Conservation (phyloP, 2,113 vertebrate genomes). For the Cichladusa arquata region DNA sequence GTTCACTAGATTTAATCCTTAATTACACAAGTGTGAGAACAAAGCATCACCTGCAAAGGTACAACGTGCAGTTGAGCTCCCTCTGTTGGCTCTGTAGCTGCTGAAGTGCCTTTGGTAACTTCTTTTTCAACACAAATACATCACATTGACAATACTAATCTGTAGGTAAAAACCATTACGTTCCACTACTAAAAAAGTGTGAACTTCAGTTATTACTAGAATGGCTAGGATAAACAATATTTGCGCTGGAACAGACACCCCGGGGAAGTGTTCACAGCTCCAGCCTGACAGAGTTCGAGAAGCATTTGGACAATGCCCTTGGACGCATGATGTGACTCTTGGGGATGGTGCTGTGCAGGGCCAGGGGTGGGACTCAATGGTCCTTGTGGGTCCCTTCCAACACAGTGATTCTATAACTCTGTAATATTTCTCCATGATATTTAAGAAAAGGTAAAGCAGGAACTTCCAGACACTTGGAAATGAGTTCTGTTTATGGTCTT, state of each 20-base stretch:
- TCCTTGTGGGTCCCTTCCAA: background rate
- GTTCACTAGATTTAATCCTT: background rate
- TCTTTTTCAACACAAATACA: background rate
- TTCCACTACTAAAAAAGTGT: background rate
- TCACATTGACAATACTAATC: background rate
- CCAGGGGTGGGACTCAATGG: background rate
- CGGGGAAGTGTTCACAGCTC: background rate
- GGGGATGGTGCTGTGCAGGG: background rate
- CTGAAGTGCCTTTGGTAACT: background rate
- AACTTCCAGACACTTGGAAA: background rate
- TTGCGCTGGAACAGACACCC: background rate
- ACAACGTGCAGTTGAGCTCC: background rate
- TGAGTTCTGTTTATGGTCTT: background rate
- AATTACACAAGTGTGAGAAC: background rate
- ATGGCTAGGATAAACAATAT: background rate
- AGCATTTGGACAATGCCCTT: background rate
- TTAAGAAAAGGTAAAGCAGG: background rate
- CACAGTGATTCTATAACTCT: background rate
- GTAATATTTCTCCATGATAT: background rate
- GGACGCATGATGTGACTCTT: background rate
- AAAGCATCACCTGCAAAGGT: background rate
- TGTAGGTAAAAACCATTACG: background rate
- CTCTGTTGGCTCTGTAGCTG: conserved; percentile 53
- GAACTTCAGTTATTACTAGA: background rate
- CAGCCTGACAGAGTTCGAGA: background rate